These are phyloP conservation scores for Drosophila fungiperda DNA, from an alignment of 2,888 invertebrate species.

Conservation along the genomic window DNA sequence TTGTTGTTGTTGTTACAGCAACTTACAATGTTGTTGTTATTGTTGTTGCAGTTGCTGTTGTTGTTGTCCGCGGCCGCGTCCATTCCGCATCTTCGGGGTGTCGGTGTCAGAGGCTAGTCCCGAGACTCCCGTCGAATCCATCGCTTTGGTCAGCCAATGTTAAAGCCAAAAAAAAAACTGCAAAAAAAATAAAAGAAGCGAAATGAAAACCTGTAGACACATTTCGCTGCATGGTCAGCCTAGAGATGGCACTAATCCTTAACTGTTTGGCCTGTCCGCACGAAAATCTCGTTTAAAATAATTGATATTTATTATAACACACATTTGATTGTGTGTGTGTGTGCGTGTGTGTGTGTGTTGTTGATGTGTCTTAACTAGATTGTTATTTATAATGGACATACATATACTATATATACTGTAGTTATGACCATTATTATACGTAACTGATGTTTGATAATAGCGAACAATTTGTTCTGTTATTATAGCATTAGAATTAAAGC, in stretches of 20 bases:
- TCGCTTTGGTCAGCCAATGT: constrained; percentile 60
- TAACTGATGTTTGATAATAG: background rate
- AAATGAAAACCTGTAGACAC: constrained; percentile 69
- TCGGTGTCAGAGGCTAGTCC: constrained; percentile 77
- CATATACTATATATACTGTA: constrained; percentile 1
- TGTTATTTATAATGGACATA: constrained; percentile 43
- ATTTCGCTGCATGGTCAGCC: constrained; percentile 49
- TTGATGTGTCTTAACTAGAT: constrained; percentile 20
- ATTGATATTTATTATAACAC: constrained; percentile 55
- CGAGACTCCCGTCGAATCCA: constrained; percentile 54
- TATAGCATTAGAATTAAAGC: background rate
- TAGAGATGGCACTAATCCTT: constrained; percentile 65
- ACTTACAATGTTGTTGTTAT: constrained; percentile 52
- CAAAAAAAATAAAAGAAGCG: constrained; percentile 10
- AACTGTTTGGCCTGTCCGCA: constrained; percentile 9
- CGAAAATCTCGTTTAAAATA: constrained; percentile 51
- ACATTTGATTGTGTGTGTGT: constrained; percentile 18
- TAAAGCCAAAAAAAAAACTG: constrained; percentile 33
- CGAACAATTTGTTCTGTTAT: background rate
- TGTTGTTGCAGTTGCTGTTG: constrained; percentile 32
- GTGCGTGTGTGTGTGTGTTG: constrained; percentile 9
- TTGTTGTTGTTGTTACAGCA: constrained; percentile 38
- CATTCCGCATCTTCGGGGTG: constrained; percentile 66
- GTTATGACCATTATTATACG: constrained; percentile 9
- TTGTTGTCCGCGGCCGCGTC: constrained; percentile 15